phyloP scores from a whole-genome alignment of 2,888 invertebrate species.

The Protula sp. region DNA sequence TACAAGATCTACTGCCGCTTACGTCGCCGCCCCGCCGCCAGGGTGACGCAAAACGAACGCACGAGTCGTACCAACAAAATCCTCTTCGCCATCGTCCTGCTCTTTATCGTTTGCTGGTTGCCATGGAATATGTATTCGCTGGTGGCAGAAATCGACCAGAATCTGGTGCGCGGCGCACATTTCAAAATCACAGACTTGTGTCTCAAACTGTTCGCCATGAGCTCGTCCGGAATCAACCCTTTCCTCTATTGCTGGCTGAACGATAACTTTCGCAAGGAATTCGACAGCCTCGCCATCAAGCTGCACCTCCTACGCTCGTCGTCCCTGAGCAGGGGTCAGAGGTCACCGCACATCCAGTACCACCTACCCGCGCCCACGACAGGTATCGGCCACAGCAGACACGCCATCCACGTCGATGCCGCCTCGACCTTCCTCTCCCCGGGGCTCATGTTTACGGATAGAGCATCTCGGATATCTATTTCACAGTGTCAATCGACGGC shows the following conservation, averaged over 20 bases:
- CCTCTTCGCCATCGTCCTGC: slow-evolving; percentile 42
- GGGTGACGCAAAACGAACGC: slow-evolving; percentile 9
- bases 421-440: too few species aligned
- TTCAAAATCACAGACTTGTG: slow-evolving; percentile 41
- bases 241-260: slow-evolving; percentile 53
- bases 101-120: slow-evolving; percentile 49
- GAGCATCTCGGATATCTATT: too few species aligned
- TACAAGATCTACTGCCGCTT: slow-evolving; percentile 17
- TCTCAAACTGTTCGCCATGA: slow-evolving; percentile 48
- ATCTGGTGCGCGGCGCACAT: slow-evolving; percentile 32
- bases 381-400: not conserved
- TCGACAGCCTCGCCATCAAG: slow-evolving; percentile 24
- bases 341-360: not conserved
- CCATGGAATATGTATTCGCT: slow-evolving; percentile 47
- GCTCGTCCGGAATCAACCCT: slow-evolving; percentile 51
- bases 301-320: slow-evolving; percentile 2
- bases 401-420: too few species aligned
- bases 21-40: not conserved
- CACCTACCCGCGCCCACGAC: not conserved
- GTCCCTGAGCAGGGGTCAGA: not conserved
- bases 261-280: slow-evolving; percentile 48
- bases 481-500: too few species aligned
- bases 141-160: slow-evolving; percentile 35
- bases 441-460: too few species aligned
- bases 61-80: slow-evolving; percentile 44